Evolutionary conservation across 1,140 invertebrate genomes (phyloP).

Genomic region (Heliconius hewitsoni): DNA sequence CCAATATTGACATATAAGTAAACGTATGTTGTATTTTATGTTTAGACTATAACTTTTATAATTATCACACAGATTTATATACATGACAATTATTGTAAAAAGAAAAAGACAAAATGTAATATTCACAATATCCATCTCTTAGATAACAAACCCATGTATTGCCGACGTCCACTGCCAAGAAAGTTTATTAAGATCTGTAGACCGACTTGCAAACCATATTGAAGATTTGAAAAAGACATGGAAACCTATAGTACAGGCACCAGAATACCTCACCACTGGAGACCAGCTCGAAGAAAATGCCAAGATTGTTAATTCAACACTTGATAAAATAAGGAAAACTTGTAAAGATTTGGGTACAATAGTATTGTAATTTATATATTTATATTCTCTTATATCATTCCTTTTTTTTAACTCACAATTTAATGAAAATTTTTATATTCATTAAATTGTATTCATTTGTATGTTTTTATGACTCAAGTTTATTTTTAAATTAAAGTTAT

Average conservation of each 20-base stretch:
- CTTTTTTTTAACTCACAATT: too few relatives aligned
- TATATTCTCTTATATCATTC: neutral
- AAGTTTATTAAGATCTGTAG: constrained; percentile 37
- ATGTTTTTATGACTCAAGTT: too few relatives aligned
- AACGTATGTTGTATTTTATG: too few relatives aligned
- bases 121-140: neutral
- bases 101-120: too few relatives aligned
- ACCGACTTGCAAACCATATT: constrained; percentile 27
- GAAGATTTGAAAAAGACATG: constrained; percentile 37
- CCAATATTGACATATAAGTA: neutral
- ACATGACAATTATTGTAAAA: too few relatives aligned
- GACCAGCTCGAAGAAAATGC: constrained; percentile 31
- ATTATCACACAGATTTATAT: neutral
- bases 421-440: too few relatives aligned
- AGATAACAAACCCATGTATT: constrained; percentile 47
- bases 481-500: too few relatives aligned
- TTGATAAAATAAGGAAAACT: constrained; percentile 28
- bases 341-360: constrained; percentile 24
- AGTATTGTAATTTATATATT: neutral
- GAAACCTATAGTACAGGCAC: constrained; percentile 31
- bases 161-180: constrained; percentile 36
- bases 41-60: neutral
- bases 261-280: constrained; percentile 21
- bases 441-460: too few relatives aligned
- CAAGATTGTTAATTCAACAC: constrained; percentile 19